phyloP scores from a whole-genome alignment of 35 echinoderm and acorn worm species.

The Ophiothrix spiculata region DNA sequence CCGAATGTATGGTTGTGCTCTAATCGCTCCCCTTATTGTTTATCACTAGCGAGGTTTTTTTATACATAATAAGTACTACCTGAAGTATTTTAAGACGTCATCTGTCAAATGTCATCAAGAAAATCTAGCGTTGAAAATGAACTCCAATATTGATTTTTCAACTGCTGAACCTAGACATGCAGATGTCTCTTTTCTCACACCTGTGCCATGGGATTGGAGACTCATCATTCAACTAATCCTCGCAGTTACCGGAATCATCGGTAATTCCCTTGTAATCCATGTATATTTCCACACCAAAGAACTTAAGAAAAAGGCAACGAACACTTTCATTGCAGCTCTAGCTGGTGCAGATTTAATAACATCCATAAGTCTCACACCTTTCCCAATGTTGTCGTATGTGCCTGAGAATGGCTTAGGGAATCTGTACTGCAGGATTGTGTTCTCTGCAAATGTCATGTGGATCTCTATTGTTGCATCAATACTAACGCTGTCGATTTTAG shows the following conservation, averaged over 20 bases:
- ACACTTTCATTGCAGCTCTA: constrained; percentile 71
- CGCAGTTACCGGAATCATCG: constrained; percentile 62
- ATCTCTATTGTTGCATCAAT: constrained; percentile 77
- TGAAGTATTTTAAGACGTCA: too few relatives aligned
- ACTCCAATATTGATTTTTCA: too few relatives aligned
- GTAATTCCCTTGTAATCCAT: constrained; percentile 70
- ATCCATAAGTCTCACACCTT: constrained; percentile 61
- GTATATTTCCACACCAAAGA: constrained; percentile 54
- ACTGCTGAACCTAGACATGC: too few relatives aligned
- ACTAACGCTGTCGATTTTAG: constrained; percentile 63
- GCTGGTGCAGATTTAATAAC: constrained; percentile 77
- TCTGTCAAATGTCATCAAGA: too few relatives aligned
- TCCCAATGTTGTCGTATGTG: constrained; percentile 20
- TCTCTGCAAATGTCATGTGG: constrained; percentile 62
- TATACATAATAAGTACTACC: too few relatives aligned
- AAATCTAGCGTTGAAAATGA: too few relatives aligned
- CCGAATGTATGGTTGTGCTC: too few relatives aligned
- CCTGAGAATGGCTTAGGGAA: constrained; percentile 46
- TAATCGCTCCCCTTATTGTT: too few relatives aligned
- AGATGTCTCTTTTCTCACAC: too few relatives aligned
- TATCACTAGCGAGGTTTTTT: too few relatives aligned
- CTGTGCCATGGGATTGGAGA: constrained; percentile 68
- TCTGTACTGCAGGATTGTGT: constrained; percentile 70
- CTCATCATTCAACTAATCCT: constrained; percentile 46
- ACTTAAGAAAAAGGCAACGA: constrained; percentile 64